phyloP scores from a whole-genome alignment of 1,140 invertebrate species.

The Panulirus ornatus region DNA sequence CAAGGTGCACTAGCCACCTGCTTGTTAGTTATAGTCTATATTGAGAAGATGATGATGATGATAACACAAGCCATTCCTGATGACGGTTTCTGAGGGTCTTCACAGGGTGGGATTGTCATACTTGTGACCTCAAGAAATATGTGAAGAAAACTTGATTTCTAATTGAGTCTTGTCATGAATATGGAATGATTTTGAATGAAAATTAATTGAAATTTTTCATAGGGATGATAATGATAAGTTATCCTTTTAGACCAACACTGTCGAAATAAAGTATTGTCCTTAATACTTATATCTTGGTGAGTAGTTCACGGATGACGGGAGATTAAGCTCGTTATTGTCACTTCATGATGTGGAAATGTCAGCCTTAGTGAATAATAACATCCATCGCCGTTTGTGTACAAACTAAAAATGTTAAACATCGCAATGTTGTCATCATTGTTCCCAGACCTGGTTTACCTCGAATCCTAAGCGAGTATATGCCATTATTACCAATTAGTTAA shows the following conservation, averaged over 20 bases:
- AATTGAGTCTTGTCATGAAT: background rate
- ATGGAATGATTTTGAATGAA: background rate
- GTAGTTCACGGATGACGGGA: too few relatives aligned
- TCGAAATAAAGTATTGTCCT: too few relatives aligned
- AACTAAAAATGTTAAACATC: background rate
- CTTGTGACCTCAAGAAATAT: background rate
- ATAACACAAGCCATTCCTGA: background rate
- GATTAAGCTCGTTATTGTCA: too few relatives aligned
- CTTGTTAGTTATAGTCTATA: background rate
- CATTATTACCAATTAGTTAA: too few relatives aligned
- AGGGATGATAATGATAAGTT: background rate
- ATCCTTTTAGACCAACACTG: background rate
- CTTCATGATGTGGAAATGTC: too few relatives aligned
- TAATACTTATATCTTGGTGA: too few relatives aligned
- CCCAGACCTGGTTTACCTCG: too few relatives aligned
- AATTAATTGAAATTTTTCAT: background rate
- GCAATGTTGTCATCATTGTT: too few relatives aligned
- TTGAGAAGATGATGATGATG: background rate
- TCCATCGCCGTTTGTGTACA: background rate
- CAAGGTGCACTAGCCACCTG: background rate
- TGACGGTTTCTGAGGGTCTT: background rate
- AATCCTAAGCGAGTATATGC: too few relatives aligned
- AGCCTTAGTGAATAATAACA: background rate
- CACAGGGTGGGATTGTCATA: background rate
- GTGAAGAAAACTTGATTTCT: background rate